A percentile compares a stretch with the other conserved stretches of the same genome.
These are phyloP conservation scores for Thumatha senex DNA, from an alignment of 2,888 invertebrate species.

Conservation along the genomic window DNA sequence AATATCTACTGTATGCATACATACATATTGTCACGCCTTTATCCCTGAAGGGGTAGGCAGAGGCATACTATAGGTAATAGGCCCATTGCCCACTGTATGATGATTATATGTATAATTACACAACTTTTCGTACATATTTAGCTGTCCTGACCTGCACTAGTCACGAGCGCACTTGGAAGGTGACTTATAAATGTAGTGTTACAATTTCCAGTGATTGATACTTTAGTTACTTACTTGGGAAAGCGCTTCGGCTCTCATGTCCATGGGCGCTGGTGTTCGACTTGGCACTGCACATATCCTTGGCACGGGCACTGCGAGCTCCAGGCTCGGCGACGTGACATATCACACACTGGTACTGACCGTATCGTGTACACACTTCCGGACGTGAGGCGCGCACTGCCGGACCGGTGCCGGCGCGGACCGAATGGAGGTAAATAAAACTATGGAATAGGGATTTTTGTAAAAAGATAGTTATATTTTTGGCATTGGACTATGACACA, in stretches of 20 bases:
- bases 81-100: too few species aligned
- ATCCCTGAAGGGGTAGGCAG: too few species aligned
- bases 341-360: conserved; percentile 19
- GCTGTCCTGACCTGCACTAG: too few species aligned
- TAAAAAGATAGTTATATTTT: conserved; percentile 84
- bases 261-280: too few species aligned
- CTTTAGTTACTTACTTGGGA: conserved; percentile 1
- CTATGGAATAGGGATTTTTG: conserved; percentile 78
- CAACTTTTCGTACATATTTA: too few species aligned
- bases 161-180: too few species aligned
- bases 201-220: background rate
- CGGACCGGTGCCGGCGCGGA: conserved; percentile 25
- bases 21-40: too few species aligned
- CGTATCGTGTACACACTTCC: conserved; percentile 1
- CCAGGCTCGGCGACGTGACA: conserved; percentile 1
- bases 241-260: too few species aligned
- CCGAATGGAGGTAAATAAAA: conserved; percentile 71
- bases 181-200: too few species aligned
- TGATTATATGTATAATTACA: too few species aligned
- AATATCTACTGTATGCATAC: too few species aligned
- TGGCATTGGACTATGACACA: conserved; percentile 84
- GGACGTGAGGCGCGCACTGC: conserved; percentile 9
- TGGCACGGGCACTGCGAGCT: conserved; percentile 1
- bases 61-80: too few species aligned
- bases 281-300: background rate